phyloP scores from a whole-genome alignment of 1,140 invertebrate genomes.

The Akabosia matsudoensis region DNA sequence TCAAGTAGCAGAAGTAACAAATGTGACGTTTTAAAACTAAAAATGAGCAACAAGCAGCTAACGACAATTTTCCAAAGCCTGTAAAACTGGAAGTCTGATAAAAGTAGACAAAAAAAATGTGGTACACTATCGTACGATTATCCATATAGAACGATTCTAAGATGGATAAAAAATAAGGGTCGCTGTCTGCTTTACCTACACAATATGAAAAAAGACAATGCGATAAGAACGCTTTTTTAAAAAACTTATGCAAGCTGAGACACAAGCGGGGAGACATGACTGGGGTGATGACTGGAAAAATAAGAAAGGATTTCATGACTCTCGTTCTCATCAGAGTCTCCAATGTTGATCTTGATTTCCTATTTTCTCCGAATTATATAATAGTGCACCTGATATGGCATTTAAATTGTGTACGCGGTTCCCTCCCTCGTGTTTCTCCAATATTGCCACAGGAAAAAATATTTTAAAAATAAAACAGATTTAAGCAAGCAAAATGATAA shows the following conservation, averaged over 20 bases:
- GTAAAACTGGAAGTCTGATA: not conserved
- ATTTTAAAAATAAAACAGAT: not conserved
- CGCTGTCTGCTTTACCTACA: not conserved
- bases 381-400: not conserved
- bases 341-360: not conserved
- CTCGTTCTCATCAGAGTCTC: not conserved
- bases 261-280: not conserved
- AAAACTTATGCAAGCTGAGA: not conserved
- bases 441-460: not conserved
- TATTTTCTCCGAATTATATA: not conserved
- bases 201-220: not conserved
- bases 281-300: not conserved
- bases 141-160: not conserved
- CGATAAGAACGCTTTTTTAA: not conserved
- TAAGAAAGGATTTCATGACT: conserved; percentile 1
- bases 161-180: conserved; percentile 17
- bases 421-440: not conserved
- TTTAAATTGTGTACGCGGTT: not conserved
- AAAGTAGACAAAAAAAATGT: not conserved
- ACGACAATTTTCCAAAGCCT: not conserved
- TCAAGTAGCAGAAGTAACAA: conserved; percentile 16
- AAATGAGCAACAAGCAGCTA: not conserved
- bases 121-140: too few species aligned
- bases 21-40: not conserved
- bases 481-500: not conserved